Percentiles rank a stretch among this genome's conserved stretches.
Conservation (phyloP, 2,888 invertebrate species). For the Torymus texanus region DNA sequence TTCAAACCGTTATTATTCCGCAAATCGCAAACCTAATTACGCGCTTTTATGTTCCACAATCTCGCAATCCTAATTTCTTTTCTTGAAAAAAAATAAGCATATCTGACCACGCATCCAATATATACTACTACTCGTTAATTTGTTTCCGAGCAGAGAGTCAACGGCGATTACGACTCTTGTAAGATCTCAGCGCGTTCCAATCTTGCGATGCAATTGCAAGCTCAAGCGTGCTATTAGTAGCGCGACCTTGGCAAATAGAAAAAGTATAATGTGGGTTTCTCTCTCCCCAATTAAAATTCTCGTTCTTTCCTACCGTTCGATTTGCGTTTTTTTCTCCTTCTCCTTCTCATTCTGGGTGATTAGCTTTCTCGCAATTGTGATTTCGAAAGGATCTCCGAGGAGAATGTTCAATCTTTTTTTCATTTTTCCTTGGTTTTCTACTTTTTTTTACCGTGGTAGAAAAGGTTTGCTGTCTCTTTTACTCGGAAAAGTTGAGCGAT, state of each 20-base stretch:
- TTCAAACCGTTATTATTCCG: too few relatives aligned
- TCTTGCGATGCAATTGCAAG: not conserved
- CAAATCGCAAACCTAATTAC: too few relatives aligned
- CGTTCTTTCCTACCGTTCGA: not conserved
- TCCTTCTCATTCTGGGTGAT: not conserved
- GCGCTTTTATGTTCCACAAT: too few relatives aligned
- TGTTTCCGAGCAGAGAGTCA: constrained; percentile 23
- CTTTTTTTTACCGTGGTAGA: not conserved
- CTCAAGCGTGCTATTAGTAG: constrained; percentile 13
- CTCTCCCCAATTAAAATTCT: constrained; percentile 41
- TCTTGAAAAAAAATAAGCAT: constrained; percentile 1
- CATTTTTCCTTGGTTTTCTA: not conserved
- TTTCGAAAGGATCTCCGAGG: not conserved
- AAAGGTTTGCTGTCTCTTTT: too few relatives aligned
- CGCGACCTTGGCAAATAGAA: not conserved
- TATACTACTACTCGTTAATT: constrained; percentile 5
- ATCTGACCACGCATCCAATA: not conserved
- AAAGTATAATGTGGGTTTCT: constrained; percentile 20
- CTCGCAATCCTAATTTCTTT: not conserved
- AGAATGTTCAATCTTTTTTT: not conserved
- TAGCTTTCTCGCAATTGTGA: not conserved
- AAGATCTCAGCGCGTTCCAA: constrained; percentile 5
- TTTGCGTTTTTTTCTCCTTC: not conserved
- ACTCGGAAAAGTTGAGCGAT: too few relatives aligned
- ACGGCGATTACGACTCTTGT: constrained; percentile 17